These are phyloP conservation scores for Melanotaenia boesemani DNA, from an alignment of 2,797 vertebrate genomes.

Conservation along the genomic window DNA sequence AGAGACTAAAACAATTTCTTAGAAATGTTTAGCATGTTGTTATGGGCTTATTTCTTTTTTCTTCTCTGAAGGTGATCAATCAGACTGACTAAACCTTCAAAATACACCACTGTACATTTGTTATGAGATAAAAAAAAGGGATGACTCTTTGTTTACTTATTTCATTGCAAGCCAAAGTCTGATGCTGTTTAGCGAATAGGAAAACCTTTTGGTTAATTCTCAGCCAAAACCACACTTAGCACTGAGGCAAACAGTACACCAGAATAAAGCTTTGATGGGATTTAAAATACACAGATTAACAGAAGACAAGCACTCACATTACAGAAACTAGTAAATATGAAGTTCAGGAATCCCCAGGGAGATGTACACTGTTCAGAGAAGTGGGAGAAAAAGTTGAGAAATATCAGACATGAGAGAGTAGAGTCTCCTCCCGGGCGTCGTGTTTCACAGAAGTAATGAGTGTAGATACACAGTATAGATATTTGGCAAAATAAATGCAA, in stretches of 20 bases:
- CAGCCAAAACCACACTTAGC: slow-evolving; percentile 16
- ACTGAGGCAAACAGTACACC: slow-evolving; percentile 9
- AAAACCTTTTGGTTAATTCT: too few relatives aligned
- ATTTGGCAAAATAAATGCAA: slow-evolving; percentile 16
- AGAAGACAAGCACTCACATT: slow-evolving; percentile 18
- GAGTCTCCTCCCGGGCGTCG: slow-evolving; percentile 25
- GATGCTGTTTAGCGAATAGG: background rate
- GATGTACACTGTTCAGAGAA: slow-evolving; percentile 28
- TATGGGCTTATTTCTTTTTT: background rate
- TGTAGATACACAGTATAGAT: background rate
- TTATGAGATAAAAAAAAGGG: too few relatives aligned
- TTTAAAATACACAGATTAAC: slow-evolving; percentile 29
- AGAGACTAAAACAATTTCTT: background rate
- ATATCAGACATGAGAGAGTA: slow-evolving; percentile 35
- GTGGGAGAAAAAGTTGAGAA: slow-evolving; percentile 21
- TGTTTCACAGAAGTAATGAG: slow-evolving; percentile 19
- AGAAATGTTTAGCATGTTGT: background rate
- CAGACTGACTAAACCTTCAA: background rate
- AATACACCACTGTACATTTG: background rate
- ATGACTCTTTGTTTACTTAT: background rate
- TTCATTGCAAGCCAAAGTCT: background rate
- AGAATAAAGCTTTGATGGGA: slow-evolving; percentile 8
- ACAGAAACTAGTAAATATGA: slow-evolving; percentile 26
- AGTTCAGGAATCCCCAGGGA: slow-evolving; percentile 33
- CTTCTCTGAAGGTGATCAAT: background rate